phyloP scores from a whole-genome alignment of 2,888 invertebrate species.

The Tenthredo distinguenda region DNA sequence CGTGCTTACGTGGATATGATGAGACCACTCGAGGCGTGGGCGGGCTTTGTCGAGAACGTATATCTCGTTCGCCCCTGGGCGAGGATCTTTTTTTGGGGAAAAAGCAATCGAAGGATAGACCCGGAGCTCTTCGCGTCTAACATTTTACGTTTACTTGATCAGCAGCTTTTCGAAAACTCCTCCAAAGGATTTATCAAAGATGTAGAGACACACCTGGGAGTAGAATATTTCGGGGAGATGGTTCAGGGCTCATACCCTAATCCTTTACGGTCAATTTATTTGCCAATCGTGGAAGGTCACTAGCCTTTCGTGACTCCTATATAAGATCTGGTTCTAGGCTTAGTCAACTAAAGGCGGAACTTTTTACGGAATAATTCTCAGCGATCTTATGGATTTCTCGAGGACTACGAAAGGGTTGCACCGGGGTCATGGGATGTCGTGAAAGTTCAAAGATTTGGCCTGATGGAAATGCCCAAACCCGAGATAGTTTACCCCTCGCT shows the following conservation, averaged over 20 bases:
- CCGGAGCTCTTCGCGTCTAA: slow-evolving; percentile 32
- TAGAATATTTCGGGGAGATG: slow-evolving; percentile 14
- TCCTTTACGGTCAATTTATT: background rate
- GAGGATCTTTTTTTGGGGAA: slow-evolving; percentile 27
- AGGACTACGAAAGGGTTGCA: background rate
- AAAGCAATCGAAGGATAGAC: slow-evolving; percentile 18
- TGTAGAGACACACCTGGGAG: slow-evolving; percentile 11
- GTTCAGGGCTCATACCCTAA: background rate
- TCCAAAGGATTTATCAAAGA: slow-evolving; percentile 25
- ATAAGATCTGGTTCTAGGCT: background rate
- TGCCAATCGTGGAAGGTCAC: background rate
- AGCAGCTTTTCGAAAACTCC: slow-evolving; percentile 40
- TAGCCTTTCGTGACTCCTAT: background rate
- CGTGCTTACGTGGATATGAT: slow-evolving; percentile 36
- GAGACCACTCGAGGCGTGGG: slow-evolving; percentile 47
- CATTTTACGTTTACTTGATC: slow-evolving; percentile 28
- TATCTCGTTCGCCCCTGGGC: slow-evolving; percentile 38
- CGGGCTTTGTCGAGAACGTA: slow-evolving; percentile 14
- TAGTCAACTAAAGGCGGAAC: background rate
- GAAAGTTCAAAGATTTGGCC: background rate
- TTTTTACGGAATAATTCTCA: background rate
- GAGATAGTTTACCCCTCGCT: background rate
- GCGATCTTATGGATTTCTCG: background rate
- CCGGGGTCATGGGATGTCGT: background rate
- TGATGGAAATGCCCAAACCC: background rate